Percentiles rank a stretch among this genome's conserved stretches.
phyloP scores from a whole-genome alignment of 2,797 vertebrate genomes.

The Eurystomus glaucurus region DNA sequence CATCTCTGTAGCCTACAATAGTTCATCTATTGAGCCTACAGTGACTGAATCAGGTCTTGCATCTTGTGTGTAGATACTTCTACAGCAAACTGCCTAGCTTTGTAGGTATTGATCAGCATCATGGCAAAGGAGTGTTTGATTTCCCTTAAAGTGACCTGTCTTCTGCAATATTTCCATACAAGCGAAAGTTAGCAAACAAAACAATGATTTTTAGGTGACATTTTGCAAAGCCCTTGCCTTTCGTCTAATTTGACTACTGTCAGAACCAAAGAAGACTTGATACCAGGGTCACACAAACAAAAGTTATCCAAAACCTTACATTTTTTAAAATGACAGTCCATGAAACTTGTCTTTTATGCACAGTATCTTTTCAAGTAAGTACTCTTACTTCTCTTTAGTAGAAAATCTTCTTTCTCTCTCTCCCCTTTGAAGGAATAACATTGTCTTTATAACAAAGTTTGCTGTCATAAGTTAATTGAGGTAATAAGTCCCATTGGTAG shows the following conservation, averaged over 20 bases:
- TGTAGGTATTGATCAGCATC: background rate
- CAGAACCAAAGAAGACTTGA: background rate
- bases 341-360: background rate
- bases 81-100: background rate
- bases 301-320: background rate
- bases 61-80: too few species aligned
- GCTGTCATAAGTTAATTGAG: conserved; percentile 11
- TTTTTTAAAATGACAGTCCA: background rate
- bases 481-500: background rate
- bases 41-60: background rate
- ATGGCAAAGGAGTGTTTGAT: background rate
- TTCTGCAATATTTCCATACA: background rate
- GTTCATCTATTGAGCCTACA: background rate
- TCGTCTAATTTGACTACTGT: background rate
- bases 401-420: background rate
- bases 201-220: background rate
- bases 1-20: background rate
- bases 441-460: background rate
- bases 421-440: background rate
- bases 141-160: background rate
- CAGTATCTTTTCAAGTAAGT: background rate
- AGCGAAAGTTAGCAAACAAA: background rate
- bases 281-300: background rate
- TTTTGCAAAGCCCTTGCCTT: background rate
- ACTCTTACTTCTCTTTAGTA: background rate